Evolutionary conservation across 2,888 invertebrate genomes (phyloP).

Genomic region (Hydriomena furcata): DNA sequence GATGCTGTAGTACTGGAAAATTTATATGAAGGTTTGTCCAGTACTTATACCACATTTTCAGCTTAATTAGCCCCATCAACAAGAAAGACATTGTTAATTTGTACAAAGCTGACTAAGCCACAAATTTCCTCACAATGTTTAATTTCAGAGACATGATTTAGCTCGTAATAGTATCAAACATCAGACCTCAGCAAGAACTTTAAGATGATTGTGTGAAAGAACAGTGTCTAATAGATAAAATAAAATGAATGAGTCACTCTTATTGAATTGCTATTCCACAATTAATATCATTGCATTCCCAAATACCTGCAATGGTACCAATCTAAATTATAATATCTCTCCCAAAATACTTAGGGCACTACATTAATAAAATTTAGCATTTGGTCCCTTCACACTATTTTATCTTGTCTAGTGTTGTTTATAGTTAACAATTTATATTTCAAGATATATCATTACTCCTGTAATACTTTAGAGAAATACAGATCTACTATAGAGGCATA

Average conservation of each 20-base stretch:
- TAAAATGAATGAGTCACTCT: constrained; percentile 4
- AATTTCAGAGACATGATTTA: no score
- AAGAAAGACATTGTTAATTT: no score
- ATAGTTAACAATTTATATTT: constrained; percentile 5
- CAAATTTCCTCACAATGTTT: no score
- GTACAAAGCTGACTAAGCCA: no score
- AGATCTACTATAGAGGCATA: not conserved
- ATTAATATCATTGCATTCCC: constrained; percentile 17
- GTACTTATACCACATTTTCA: no score
- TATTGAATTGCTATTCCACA: constrained; percentile 23
- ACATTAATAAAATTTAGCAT: constrained; percentile 6
- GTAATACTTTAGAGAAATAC: not conserved
- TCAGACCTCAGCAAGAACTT: not conserved
- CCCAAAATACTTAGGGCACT: not conserved
- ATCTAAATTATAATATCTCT: constrained; percentile 8
- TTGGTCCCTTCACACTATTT: constrained; percentile 22
- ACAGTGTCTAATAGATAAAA: not conserved
- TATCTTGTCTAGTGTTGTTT: not conserved
- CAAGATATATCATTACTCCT: not conserved
- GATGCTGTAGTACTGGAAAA: no score
- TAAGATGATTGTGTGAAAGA: constrained; percentile 9
- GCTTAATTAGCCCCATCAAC: no score
- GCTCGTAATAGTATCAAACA: no score
- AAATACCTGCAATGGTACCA: constrained; percentile 11
- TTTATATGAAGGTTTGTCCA: no score